Evolutionary conservation across 2,797 vertebrate genomes (phyloP), one percentile per base, ranked within the genome.

Genomic region (Orestias chungarensis): DNA sequence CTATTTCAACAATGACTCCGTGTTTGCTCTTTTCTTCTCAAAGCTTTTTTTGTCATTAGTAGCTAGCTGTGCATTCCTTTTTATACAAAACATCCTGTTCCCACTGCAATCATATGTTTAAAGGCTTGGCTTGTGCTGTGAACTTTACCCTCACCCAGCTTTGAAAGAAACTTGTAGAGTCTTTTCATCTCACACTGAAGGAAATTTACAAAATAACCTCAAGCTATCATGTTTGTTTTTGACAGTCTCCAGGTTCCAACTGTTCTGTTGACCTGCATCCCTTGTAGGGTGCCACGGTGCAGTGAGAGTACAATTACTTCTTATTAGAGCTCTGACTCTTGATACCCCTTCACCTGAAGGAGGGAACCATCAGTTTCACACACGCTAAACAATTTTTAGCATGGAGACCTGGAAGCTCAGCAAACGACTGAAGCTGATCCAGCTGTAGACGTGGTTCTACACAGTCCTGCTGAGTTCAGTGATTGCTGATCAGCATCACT

Each of bases 381-480:
- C 86, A 81, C 79, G 71, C 76, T 80, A 87, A 90, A 87, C 67
- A 70, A 81, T 67, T 74, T 64, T 76, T 68, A 85, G 85, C 83
- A 78, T 38, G 80, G 40, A 91, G 83, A 81, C 78, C 29, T 57
- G 73, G 75, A 82, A 82, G 73, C 54, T 68, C 72, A 75, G 76
- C 71, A 81, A 81, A 86, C 83, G 78, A 87, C 70, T 81, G 61
- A 7, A 43, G 82, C 70, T 89, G 82, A 86, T 87, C 66, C 64
- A 76, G 74, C 86, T 66, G 73, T 72, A 44, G 77, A 86, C 83
- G 76, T 43, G 66, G 87, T 81, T 80, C 79, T 86, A 42, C 25
- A 69, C 81, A 74, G 69, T 87, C 92, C 90, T 87, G 89, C 89
- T 91, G 93, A 82, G 91, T 76, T 89, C 91, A 91, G 80, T 91